phyloP scores from a whole-genome alignment of 2,113 vertebrate species.

The Hippocampus comes region DNA sequence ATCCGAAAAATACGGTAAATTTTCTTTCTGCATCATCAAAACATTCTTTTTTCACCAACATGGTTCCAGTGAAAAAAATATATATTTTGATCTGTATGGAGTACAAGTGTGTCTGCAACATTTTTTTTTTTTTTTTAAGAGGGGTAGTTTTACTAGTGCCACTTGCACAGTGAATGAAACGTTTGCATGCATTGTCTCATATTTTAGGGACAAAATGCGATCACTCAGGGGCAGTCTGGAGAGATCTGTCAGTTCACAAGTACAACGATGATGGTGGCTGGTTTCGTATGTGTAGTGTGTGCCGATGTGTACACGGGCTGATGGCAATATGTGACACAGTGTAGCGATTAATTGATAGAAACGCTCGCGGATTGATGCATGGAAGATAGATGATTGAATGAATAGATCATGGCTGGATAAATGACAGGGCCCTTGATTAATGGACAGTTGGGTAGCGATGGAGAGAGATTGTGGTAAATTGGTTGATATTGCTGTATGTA shows the following conservation, averaged over 20 bases:
- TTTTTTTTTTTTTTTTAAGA: too few relatives aligned
- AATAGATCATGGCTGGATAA: conserved; percentile 2
- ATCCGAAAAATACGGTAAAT: too few relatives aligned
- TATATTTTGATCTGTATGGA: too few relatives aligned
- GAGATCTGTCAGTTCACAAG: neutral
- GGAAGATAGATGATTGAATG: neutral
- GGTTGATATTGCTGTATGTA: neutral
- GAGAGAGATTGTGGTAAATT: neutral
- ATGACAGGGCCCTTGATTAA: conserved; percentile 5
- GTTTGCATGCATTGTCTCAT: too few relatives aligned
- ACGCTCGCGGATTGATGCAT: neutral
- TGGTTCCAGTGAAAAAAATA: too few relatives aligned
- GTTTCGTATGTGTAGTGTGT: neutral
- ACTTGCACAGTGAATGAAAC: too few relatives aligned
- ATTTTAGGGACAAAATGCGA: too few relatives aligned
- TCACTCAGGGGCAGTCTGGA: too few relatives aligned
- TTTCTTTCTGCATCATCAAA: too few relatives aligned
- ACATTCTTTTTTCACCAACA: too few relatives aligned
- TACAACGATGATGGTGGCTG: neutral
- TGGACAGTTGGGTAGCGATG: neutral
- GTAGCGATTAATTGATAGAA: neutral
- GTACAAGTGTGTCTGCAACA: too few relatives aligned
- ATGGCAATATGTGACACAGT: conserved; percentile 1
- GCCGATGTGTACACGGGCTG: neutral
- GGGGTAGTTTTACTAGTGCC: too few relatives aligned